Percentiles rank a stretch among this genome's conserved stretches.
phyloP scores from a whole-genome alignment of 2,113 vertebrate genomes.

The Gasterosteus nipponicus region DNA sequence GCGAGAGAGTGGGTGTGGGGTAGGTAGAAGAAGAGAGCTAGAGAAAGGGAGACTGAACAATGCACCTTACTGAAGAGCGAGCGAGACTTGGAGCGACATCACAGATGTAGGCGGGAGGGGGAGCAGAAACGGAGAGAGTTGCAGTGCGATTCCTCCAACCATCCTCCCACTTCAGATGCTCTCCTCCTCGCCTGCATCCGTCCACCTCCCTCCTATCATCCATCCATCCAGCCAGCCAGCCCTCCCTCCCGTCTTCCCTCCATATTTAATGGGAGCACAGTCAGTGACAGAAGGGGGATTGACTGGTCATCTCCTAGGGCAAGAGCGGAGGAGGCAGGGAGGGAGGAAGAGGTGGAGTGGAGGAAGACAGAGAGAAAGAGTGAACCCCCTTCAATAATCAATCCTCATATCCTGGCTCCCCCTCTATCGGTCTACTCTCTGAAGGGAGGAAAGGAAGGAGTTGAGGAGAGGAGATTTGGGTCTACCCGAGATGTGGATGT shows the following conservation, averaged over 20 bases:
- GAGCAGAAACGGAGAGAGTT: constrained; percentile 65
- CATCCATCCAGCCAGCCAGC: constrained; percentile 37
- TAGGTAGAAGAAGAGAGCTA: constrained; percentile 34
- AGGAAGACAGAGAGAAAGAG: constrained; percentile 56
- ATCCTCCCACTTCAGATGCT: constrained; percentile 74
- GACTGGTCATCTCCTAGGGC: constrained; percentile 67
- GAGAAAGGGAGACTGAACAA: constrained; percentile 42
- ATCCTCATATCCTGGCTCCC: constrained; percentile 64
- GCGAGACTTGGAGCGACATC: constrained; percentile 64
- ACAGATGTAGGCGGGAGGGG: constrained; percentile 64
- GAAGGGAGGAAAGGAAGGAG: constrained; percentile 40
- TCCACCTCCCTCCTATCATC: constrained; percentile 62
- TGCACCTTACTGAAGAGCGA: constrained; percentile 33
- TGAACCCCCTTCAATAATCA: constrained; percentile 73
- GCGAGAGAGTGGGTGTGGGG: constrained; percentile 37
- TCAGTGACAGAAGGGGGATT: constrained; percentile 69
- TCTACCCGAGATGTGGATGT: constrained; percentile 42
- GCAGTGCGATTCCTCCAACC: constrained; percentile 66
- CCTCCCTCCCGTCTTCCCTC: constrained; percentile 42
- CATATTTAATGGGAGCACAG: constrained; percentile 67
- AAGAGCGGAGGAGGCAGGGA: constrained; percentile 47
- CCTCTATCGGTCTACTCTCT: constrained; percentile 45
- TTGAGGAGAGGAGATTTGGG: constrained; percentile 47
- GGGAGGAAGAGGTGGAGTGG: constrained; percentile 42
- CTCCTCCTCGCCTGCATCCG: constrained; percentile 61